phyloP scores from a whole-genome alignment of 2,797 vertebrate genomes.

The Perodicticus potto region DNA sequence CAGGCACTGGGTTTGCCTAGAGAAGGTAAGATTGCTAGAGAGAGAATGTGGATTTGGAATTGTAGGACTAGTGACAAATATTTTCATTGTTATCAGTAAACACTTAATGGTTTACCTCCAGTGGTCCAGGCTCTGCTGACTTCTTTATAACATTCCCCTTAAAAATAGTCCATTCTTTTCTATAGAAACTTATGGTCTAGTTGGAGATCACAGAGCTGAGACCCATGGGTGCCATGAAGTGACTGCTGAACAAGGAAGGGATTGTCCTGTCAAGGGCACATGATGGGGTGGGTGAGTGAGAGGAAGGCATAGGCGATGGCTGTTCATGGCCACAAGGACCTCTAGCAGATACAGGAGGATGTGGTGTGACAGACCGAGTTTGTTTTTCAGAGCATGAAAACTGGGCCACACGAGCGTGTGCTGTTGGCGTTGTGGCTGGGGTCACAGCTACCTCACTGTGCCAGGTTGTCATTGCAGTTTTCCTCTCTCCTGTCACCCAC shows the following conservation, averaged over 20 bases:
- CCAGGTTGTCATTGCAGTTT: neutral
- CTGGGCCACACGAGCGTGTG: neutral
- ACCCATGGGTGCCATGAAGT: neutral
- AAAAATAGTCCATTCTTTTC: neutral
- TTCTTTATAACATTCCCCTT: neutral
- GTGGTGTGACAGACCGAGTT: accelerated
- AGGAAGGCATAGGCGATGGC: neutral
- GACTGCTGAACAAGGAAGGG: neutral
- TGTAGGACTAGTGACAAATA: neutral
- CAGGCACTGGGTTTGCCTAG: neutral
- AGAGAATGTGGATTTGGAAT: neutral
- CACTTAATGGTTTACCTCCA: neutral
- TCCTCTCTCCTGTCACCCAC: constrained; percentile 51
- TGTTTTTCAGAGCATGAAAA: accelerated
- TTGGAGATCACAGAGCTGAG: neutral
- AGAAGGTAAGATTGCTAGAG: neutral
- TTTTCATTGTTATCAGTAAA: neutral
- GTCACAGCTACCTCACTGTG: neutral
- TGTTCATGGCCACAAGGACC: neutral
- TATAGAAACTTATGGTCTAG: neutral
- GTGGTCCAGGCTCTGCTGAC: neutral
- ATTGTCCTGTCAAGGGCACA: neutral
- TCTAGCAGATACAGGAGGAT: accelerated
- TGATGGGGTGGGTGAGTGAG: neutral
- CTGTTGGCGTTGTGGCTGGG: neutral